Evolutionary conservation across 2,888 invertebrate genomes (phyloP).

Genomic region (Acanthosepion pharaonis): DNA sequence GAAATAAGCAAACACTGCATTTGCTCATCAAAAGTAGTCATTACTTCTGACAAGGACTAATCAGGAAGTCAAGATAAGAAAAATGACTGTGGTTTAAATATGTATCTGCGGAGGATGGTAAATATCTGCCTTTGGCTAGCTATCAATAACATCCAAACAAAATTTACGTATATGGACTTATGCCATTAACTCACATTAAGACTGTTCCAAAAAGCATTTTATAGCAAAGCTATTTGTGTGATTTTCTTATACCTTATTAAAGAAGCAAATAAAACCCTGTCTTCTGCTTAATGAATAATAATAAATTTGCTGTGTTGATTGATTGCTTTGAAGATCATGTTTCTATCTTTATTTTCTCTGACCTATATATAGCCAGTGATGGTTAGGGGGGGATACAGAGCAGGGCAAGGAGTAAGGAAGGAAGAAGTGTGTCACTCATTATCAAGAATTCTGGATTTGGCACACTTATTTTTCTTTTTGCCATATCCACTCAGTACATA

Average conservation of each 20-base stretch:
- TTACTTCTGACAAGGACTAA: neutral
- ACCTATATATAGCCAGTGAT: too few species aligned
- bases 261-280: neutral
- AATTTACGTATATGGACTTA: neutral
- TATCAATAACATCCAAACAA: conserved; percentile 15
- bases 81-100: neutral
- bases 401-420: too few species aligned
- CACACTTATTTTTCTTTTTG: too few species aligned
- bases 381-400: too few species aligned
- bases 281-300: neutral
- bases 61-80: neutral
- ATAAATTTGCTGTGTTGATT: neutral
- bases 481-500: too few species aligned
- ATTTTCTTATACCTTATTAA: neutral
- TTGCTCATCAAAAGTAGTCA: neutral
- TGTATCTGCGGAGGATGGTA: neutral
- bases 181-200: neutral
- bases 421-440: too few species aligned
- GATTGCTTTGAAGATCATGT: too few species aligned
- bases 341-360: too few species aligned
- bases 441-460: too few species aligned
- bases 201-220: neutral
- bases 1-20: neutral
- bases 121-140: neutral
- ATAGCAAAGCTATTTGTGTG: neutral